These are phyloP conservation scores for Thunnus maccoyii DNA, from an alignment of 2,113 vertebrate species.

Conservation along the genomic window DNA sequence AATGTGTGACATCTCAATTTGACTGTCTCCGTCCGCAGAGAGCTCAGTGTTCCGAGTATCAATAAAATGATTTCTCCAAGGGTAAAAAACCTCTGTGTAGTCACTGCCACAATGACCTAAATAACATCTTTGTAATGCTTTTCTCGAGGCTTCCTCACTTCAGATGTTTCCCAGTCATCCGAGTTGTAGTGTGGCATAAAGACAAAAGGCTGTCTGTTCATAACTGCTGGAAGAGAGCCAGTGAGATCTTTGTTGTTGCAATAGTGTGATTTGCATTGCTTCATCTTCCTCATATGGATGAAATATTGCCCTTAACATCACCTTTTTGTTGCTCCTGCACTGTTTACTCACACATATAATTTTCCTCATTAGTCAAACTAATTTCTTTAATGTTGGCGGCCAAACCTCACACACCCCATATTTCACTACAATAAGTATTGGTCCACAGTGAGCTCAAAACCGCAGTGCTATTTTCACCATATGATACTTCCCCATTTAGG, in stretches of 20 bases:
- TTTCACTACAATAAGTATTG: neutral
- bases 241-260: neutral
- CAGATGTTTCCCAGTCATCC: neutral
- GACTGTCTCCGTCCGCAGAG: neutral
- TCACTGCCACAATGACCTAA: neutral
- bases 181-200: neutral
- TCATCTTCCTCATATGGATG: slow-evolving; percentile 44
- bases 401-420: neutral
- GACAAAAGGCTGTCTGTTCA: neutral
- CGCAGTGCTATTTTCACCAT: neutral
- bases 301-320: neutral
- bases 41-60: neutral
- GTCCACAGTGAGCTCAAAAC: neutral
- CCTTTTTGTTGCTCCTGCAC: neutral
- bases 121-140: neutral
- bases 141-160: neutral
- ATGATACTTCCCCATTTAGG: slow-evolving; percentile 27
- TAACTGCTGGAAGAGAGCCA: neutral
- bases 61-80: neutral
- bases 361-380: neutral
- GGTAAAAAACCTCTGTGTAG: neutral
- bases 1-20: slow-evolving; percentile 33
- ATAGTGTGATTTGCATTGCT: slow-evolving; percentile 8
- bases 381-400: neutral
- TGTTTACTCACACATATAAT: neutral